Conservation (phyloP, 2,113 vertebrate species). For the Calidris pugnax region DNA sequence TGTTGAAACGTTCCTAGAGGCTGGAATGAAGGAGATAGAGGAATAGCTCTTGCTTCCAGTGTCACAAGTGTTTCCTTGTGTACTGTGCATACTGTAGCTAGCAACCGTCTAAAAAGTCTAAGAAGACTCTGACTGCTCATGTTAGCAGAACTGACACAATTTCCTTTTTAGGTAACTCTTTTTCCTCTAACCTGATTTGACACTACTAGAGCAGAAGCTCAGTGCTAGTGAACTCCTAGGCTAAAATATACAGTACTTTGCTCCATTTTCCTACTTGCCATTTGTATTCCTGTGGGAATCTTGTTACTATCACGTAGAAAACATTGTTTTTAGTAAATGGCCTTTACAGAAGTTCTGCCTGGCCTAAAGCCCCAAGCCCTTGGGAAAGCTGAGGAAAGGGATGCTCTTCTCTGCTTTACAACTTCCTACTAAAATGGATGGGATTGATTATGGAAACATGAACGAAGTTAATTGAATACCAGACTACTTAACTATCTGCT, state of each 20-base stretch:
- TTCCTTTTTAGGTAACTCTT: not conserved
- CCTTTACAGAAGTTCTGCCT: not conserved
- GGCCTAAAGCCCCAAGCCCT: not conserved
- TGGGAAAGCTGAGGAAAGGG: not conserved
- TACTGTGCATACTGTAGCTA: not conserved
- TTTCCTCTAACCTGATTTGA: not conserved
- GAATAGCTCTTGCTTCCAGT: not conserved
- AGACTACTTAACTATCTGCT: not conserved
- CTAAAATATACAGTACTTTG: not conserved
- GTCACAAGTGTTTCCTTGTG: not conserved
- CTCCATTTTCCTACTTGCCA: not conserved
- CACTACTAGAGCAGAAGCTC: not conserved
- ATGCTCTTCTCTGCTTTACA: not conserved
- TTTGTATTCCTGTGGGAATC: not conserved
- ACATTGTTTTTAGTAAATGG: not conserved
- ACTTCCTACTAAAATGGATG: not conserved
- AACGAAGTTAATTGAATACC: not conserved
- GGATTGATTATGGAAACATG: not conserved
- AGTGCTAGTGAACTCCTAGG: not conserved
- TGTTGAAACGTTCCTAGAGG: not conserved
- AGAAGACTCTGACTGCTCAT: not conserved
- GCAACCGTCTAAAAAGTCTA: not conserved
- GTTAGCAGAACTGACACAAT: not conserved
- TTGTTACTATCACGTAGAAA: not conserved
- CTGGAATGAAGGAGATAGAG: not conserved